Base-by-base conservation (phyloP, 2,888 invertebrate genomes). In the Temnothorax rugatulus region DNA sequence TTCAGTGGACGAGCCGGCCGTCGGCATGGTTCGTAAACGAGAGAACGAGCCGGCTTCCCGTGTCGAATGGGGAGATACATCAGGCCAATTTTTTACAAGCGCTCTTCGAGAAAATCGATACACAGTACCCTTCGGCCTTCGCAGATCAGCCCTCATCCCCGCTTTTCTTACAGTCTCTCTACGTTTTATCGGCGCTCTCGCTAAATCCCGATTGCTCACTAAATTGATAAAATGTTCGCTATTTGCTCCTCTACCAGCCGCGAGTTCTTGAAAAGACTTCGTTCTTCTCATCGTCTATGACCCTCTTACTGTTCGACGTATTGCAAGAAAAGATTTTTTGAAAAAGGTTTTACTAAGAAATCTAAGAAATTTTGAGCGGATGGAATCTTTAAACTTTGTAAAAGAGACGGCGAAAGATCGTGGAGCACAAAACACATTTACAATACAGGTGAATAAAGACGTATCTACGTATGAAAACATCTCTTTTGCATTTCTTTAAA, bases 191-290 rank as follows among this genome's bases (percentile, higher is more conserved):
- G 29, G 69, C 44, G 44, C 18, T 38, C 59, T 44, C 38, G 34
- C 71, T 71, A 71, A 81, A 61, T 81, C 79, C 47, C 59, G 38
- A 81, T 81, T 47, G 71, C 47, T 59, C 25, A 18, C 59, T 44
- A 79, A 79, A 71, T 59, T 71, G 59, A 79, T 71, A 71, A 79
- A 71, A 44, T 34, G 21, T 18, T n/a, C 38, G 34, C 59, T 64
- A 64, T 71, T 79, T 79, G 71, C 71, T 59, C 59, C 29, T 59
- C 47, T 50, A 59, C 47, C 59, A 18, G 29, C 15, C 18, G 79
- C 18, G 25, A 71, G n/a, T 47, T 79, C 69, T 34, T 69, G n/a
- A 44, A 68, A 38, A 25, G 29, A 21, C 47, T 61, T 47, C 47
- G 47, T 47, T 59, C 44, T 59, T 44, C 44, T 44, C 34, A 13